phyloP scores from a whole-genome alignment of 2,113 vertebrate species.

The Myotis lucifugus region DNA sequence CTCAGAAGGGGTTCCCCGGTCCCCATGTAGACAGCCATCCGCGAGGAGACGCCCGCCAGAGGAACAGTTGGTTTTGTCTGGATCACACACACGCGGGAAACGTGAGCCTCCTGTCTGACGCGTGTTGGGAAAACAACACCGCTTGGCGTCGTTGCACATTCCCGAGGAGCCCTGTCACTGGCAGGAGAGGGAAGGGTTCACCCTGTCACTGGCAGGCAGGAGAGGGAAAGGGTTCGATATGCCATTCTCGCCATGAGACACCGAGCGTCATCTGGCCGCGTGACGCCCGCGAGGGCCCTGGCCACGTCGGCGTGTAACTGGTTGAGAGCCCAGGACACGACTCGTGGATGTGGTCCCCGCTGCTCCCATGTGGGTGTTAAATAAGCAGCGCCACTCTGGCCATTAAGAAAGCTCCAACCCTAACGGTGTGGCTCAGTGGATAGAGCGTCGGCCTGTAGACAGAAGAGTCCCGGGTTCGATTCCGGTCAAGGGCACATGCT shows the following conservation, averaged over 20 bases:
- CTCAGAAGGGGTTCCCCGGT: background rate
- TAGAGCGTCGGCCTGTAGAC: no score
- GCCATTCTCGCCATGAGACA: conserved; percentile 16
- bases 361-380: conserved; percentile 9
- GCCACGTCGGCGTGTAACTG: conserved; percentile 24
- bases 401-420: conserved; percentile 45
- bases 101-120: conserved; percentile 39
- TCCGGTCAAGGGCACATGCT: no score
- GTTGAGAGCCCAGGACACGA: conserved; percentile 31
- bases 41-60: background rate
- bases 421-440: no score
- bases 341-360: conserved; percentile 30
- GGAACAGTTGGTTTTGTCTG: conserved; percentile 64
- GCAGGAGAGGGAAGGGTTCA: conserved; percentile 34
- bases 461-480: no score
- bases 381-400: conserved; percentile 11
- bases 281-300: conserved; percentile 46
- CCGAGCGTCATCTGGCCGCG: conserved; percentile 50
- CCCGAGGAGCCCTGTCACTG: conserved; percentile 60
- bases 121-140: conserved; percentile 56
- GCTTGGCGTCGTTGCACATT: conserved; percentile 58
- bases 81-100: background rate
- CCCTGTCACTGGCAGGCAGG: conserved; percentile 49
- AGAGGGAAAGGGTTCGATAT: background rate
- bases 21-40: background rate